phyloP scores from a whole-genome alignment of 2,888 invertebrate species.

The Lasioglossum marginatum region DNA sequence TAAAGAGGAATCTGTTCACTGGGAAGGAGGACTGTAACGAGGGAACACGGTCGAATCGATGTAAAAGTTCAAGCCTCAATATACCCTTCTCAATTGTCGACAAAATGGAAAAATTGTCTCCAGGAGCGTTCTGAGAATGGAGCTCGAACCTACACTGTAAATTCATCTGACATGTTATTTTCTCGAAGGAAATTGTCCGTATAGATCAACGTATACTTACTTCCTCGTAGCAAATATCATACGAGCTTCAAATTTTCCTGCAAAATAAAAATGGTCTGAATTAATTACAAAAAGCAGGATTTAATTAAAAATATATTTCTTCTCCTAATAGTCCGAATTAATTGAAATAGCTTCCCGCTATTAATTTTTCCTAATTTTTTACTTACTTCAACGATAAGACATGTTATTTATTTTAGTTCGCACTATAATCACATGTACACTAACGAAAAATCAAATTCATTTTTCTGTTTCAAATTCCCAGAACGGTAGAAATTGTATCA shows the following conservation, averaged over 20 bases:
- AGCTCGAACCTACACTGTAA: constrained; percentile 49
- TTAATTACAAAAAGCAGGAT: neutral
- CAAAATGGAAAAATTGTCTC: constrained; percentile 70
- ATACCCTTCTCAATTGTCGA: constrained; percentile 61
- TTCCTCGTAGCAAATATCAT: neutral
- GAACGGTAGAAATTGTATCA: neutral
- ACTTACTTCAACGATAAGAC: neutral
- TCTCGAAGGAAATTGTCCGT: constrained; percentile 28
- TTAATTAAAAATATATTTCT: too few species aligned
- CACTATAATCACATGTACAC: too few species aligned
- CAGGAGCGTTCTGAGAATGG: constrained; percentile 64
- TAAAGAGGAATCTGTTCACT: constrained; percentile 24
- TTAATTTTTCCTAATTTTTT: neutral
- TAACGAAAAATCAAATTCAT: neutral
- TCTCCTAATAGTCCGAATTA: too few species aligned
- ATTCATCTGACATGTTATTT: constrained; percentile 37
- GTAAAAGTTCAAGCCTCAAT: constrained; percentile 47
- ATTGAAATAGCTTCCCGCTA: neutral
- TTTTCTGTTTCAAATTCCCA: neutral
- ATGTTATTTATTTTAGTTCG: too few species aligned
- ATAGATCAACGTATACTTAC: neutral
- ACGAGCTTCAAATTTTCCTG: neutral
- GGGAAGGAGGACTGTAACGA: constrained; percentile 33
- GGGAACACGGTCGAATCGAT: constrained; percentile 41
- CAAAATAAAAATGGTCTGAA: neutral